phyloP scores from a whole-genome alignment of 2,113 vertebrate genomes.

The Hippocampus guttulatus region DNA sequence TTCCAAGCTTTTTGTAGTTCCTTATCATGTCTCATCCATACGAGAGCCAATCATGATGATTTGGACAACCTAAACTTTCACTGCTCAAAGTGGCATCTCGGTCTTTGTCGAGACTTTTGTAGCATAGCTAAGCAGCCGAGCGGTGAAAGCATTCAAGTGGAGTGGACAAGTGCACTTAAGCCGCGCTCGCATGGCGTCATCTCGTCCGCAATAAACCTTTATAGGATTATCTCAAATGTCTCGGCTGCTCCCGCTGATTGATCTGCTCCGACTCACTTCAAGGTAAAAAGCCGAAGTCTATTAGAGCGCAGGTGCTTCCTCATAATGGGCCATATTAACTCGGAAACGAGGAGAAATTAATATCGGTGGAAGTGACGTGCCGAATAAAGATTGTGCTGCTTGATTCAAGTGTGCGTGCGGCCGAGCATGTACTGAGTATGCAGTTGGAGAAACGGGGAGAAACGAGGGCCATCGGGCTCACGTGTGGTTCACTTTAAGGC shows the following conservation, averaged over 20 bases:
- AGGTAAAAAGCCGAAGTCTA: slow-evolving; percentile 23
- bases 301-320: not conserved
- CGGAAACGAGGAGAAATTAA: slow-evolving; percentile 13
- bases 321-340: slow-evolving; percentile 14
- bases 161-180: slow-evolving; percentile 36
- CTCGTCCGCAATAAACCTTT: slow-evolving; percentile 40
- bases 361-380: not conserved
- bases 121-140: not conserved
- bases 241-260: slow-evolving; percentile 37
- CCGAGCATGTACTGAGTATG: not conserved
- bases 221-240: slow-evolving; percentile 35
- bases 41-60: not conserved
- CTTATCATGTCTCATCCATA: not conserved
- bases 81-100: not conserved
- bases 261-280: slow-evolving; percentile 17
- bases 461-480: slow-evolving; percentile 35
- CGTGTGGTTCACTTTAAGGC: slow-evolving; percentile 18
- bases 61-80: not conserved
- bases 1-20: not conserved
- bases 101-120: not conserved
- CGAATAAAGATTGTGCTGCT: slow-evolving; percentile 2
- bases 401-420: not conserved
- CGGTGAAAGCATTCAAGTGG: slow-evolving; percentile 2
- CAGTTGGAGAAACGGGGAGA: slow-evolving; percentile 25
- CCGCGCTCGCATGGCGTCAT: slow-evolving; percentile 22